A percentile compares a stretch with the other conserved stretches of the same genome.
phyloP scores from a whole-genome alignment of 2,113 vertebrate species.

The Cheirogaleus medius region DNA sequence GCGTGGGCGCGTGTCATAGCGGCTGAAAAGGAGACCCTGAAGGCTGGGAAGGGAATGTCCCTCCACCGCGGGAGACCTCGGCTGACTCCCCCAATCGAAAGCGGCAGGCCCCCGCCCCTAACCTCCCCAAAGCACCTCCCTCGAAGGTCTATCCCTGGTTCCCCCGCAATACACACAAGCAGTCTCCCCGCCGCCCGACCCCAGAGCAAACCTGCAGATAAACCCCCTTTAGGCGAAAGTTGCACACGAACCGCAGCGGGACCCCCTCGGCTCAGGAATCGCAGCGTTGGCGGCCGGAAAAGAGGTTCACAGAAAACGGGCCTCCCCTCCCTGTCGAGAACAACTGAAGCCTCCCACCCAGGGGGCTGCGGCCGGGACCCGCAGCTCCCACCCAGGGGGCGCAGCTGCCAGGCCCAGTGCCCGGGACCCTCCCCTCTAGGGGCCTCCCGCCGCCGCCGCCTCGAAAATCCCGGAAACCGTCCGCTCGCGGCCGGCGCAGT shows the following conservation, averaged over 20 bases:
- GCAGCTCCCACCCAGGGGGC: not conserved
- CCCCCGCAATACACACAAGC: rapidly evolving
- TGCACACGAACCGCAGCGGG: not conserved
- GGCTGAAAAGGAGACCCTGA: not conserved
- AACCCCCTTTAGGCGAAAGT: slow-evolving; percentile 71
- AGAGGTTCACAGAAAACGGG: not conserved
- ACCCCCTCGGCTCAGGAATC: not conserved
- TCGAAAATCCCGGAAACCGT: slow-evolving; percentile 62
- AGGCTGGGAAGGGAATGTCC: not conserved
- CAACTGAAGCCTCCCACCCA: not conserved
- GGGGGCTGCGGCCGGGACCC: not conserved
- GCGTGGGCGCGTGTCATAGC: not conserved
- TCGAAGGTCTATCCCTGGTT: not conserved
- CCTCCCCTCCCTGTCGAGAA: not conserved
- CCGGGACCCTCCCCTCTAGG: not conserved
- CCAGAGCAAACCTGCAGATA: not conserved
- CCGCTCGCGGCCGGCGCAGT: not conserved
- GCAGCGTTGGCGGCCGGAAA: not conserved
- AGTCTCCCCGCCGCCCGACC: rapidly evolving
- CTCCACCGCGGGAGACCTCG: not conserved
- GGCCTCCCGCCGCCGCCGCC: not conserved
- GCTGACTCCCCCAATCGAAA: not conserved
- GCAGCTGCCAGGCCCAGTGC: not conserved
- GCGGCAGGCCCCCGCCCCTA: rapidly evolving
- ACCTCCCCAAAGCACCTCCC: no score